A percentile compares a stretch with the other conserved stretches of the same genome.
Conservation (phyloP, 2,888 invertebrate species). For the Chymomyza amoena region DNA sequence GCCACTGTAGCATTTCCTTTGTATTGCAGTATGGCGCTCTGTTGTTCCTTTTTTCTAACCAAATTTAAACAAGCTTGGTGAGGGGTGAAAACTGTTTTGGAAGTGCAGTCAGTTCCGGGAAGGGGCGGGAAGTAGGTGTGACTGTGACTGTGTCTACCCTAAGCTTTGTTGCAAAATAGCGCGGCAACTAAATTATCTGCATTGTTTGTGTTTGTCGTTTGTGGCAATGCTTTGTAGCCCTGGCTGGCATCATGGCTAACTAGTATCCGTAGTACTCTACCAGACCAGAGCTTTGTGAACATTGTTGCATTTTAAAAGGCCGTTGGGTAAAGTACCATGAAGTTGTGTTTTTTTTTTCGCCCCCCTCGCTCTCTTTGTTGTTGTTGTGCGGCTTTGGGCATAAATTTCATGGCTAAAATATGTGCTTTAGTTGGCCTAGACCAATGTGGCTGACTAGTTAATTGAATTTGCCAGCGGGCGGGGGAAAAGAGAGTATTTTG, state of each 20-base stretch:
- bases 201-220: slow-evolving; percentile 64
- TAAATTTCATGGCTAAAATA: slow-evolving; percentile 67
- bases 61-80: slow-evolving; percentile 1
- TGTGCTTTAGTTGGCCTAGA: slow-evolving; percentile 40
- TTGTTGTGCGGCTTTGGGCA: slow-evolving; percentile 33
- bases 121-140: no score
- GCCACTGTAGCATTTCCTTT: not conserved
- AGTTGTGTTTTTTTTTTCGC: slow-evolving; percentile 19
- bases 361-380: slow-evolving; percentile 40
- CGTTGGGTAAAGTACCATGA: not conserved
- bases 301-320: slow-evolving; percentile 42
- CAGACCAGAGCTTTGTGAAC: not conserved
- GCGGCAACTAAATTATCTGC: slow-evolving; percentile 68
- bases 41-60: not conserved
- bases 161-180: slow-evolving; percentile 36
- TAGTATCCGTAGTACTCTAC: not conserved
- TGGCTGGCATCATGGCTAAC: not conserved
- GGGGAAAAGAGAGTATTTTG: not conserved
- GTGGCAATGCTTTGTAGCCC: slow-evolving; percentile 18
- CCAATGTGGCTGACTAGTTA: not conserved
- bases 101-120: slow-evolving; percentile 4
- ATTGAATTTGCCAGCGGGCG: not conserved
- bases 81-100: not conserved
- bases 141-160: no score
- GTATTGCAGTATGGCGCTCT: not conserved